Base-by-base conservation (phyloP, 2,888 invertebrate species). In the Philereme vetulata region DNA sequence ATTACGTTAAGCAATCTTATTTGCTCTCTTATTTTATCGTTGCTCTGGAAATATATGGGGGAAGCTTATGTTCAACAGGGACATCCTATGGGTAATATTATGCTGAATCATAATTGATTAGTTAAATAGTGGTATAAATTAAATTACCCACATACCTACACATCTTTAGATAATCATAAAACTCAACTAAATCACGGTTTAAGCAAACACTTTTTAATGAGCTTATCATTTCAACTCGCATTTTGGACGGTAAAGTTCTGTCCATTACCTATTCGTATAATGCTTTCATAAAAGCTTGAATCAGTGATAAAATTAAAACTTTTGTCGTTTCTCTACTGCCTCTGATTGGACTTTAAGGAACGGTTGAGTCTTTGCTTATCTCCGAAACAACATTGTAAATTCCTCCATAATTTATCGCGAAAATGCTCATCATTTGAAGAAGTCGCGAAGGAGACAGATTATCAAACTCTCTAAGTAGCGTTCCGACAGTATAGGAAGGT, bases 381-480 rank as follows among this genome's bases (percentile, higher is more conserved):
- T 47, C 43, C 10, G 4, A 42, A 52, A 21, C 40, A 59, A 44
- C 55, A 42, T 51, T 36, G 42, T 51, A 55, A 50, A 56, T 51
- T 53, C 53, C 51, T 54, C 51, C 35, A 50, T 40, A 60, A 56
- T 72, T 74, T 74, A 70, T 74, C 71, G 75, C 44, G 59, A 54
- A 65, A 53, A 55, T 55, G 43, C 47, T 52, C 55, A 42, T 61
- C 52, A 61, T 64, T 62, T 62, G 62, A 62, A 68, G 68, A 68
- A 65, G 64, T 80, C 75, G 63, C 71, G 73, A 80, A 67, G 77
- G 75, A 82, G 84, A 82, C 85, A 85, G 88, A 88, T 89, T 89
- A 89, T 80, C 77, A 84, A 88, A 88, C 84, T 86, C 81, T 60
- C 72, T 84, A 85, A 86, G 85, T 86, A 85, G 80, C 74, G 74